Percentiles rank a stretch among this genome's conserved stretches.
These are phyloP conservation scores for Conchocele bisecta DNA, from an alignment of 2,888 invertebrate species.

Conservation along the genomic window DNA sequence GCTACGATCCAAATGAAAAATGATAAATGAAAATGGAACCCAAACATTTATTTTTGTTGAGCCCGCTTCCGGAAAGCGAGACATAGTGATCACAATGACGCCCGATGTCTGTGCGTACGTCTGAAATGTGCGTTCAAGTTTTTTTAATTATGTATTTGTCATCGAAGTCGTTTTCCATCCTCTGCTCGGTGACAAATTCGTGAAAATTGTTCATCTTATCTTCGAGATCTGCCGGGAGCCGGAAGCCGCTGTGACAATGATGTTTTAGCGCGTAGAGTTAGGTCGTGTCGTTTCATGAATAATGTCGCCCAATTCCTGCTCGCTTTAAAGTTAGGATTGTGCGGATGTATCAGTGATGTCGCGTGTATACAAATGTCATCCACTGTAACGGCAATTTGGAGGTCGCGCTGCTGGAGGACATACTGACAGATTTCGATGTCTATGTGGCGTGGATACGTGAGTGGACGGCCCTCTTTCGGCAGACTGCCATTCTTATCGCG, in stretches of 20 bases:
- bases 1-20: too few species aligned
- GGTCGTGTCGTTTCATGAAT: slow-evolving; percentile 25
- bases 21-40: too few species aligned
- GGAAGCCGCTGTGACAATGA: slow-evolving; percentile 3
- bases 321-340: slow-evolving; percentile 14
- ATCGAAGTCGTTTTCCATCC: too few species aligned
- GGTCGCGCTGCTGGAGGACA: slow-evolving; percentile 6
- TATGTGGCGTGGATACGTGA: slow-evolving; percentile 6
- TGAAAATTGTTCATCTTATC: too few species aligned
- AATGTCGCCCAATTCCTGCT: slow-evolving; percentile 17
- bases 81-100: too few species aligned
- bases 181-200: too few species aligned
- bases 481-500: not conserved
- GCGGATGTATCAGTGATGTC: not conserved
- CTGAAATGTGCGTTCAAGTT: too few species aligned
- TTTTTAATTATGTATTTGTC: too few species aligned
- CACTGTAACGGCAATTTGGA: slow-evolving; percentile 3
- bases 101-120: too few species aligned
- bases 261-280: not conserved
- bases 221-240: too few species aligned
- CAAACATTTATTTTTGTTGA: too few species aligned
- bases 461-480: slow-evolving; percentile 9
- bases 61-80: too few species aligned
- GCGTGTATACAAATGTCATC: not conserved
- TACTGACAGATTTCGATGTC: slow-evolving; percentile 8